Evolutionary conservation across 2,113 vertebrate species (phyloP).

Genomic region (Gadus macrocephalus): DNA sequence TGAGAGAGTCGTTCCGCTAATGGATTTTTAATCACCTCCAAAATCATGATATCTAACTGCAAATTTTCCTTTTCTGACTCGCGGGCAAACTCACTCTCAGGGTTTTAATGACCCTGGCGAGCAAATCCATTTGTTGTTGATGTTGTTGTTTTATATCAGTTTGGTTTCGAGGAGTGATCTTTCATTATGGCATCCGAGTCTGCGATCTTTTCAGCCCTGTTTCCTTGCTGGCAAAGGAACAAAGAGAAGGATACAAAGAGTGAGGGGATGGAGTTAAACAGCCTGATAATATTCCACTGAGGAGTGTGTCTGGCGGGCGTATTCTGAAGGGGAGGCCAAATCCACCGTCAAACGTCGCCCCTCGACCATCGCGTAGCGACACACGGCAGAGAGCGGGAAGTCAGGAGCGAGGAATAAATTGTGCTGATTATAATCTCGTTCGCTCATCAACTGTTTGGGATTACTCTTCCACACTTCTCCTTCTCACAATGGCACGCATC

Average conservation of each 20-base stretch:
- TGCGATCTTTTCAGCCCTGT: too few species aligned
- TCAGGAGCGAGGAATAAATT: conserved; percentile 44
- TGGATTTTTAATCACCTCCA: conserved; percentile 74
- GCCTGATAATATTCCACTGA: too few species aligned
- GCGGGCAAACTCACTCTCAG: conserved; percentile 38
- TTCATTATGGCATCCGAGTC: conserved; percentile 16
- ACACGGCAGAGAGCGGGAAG: background rate
- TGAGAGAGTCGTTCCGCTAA: conserved; percentile 65
- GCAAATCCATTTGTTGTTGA: conserved; percentile 21
- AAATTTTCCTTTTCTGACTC: conserved; percentile 29
- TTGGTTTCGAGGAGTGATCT: conserved; percentile 1
- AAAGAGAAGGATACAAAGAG: background rate
- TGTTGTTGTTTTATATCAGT: conserved; percentile 14
- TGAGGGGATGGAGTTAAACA: too few species aligned
- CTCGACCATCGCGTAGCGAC: too few species aligned
- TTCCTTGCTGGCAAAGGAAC: conserved; percentile 9
- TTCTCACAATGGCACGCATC: conserved; percentile 25
- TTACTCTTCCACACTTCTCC: conserved; percentile 39
- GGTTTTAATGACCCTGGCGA: conserved; percentile 45
- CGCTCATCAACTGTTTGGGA: conserved; percentile 35
- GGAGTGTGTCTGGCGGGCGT: too few species aligned
- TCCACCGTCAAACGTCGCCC: too few species aligned
- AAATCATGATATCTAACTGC: conserved; percentile 53
- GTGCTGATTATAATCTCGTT: conserved; percentile 20
- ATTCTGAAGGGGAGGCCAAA: too few species aligned